phyloP scores from a whole-genome alignment of 1,140 invertebrate species.

The Lordiphosa mommai region DNA sequence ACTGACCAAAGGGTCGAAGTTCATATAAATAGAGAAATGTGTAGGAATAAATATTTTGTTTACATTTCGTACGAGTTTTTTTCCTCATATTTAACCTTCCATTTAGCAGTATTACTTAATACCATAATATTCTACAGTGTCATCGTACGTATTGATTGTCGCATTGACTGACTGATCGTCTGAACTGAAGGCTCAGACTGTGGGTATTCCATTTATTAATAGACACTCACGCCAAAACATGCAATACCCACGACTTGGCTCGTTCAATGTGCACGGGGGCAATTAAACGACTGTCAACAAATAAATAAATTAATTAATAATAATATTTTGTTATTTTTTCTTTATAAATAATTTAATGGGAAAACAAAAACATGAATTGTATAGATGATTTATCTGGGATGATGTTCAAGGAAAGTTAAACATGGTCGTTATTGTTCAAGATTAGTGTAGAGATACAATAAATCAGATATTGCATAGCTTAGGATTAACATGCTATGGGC shows the following conservation, averaged over 20 bases:
- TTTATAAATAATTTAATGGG: conserved; percentile 9
- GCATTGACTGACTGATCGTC: conserved; percentile 24
- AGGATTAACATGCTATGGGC: no score
- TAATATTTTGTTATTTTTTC: neutral
- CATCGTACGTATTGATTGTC: conserved; percentile 17
- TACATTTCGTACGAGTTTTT: conserved; percentile 5
- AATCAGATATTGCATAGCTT: no score
- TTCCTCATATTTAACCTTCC: conserved; percentile 7
- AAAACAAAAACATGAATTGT: conserved; percentile 9
- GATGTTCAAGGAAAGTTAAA: conserved; percentile 5
- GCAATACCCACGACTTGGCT: conserved; percentile 24
- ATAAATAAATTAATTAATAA: conserved; percentile 46
- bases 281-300: conserved; percentile 67
- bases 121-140: conserved; percentile 3
- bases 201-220: conserved; percentile 53
- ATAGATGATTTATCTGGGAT: conserved; percentile 1
- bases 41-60: no score
- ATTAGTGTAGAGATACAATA: no score
- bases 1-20: no score
- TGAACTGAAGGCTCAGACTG: neutral
- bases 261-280: conserved; percentile 26
- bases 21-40: no score
- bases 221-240: conserved; percentile 30
- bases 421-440: neutral
- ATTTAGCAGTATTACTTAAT: conserved; percentile 13